Conservation (phyloP, 2,797 vertebrate species). For the Coregonus sp. region DNA sequence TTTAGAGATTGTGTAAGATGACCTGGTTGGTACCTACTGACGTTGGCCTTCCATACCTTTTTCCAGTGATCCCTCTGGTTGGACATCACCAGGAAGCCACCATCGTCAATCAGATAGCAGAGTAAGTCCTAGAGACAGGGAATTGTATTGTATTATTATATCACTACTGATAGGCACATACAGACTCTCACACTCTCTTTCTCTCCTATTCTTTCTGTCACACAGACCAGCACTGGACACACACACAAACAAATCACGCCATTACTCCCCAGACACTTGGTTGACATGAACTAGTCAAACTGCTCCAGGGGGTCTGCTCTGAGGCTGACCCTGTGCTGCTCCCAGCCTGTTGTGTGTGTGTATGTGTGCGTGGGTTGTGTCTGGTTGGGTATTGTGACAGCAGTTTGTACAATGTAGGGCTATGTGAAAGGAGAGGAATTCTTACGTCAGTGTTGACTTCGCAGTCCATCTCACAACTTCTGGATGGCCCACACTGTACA, state of each 20-base stretch:
- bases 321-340: too few relatives aligned
- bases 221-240: not conserved
- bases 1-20: not conserved
- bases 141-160: constrained; percentile 2
- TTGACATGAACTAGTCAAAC: not conserved
- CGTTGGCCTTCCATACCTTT: constrained; percentile 76
- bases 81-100: constrained; percentile 96
- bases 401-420: not conserved
- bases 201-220: not conserved
- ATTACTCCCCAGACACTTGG: not conserved
- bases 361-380: not conserved
- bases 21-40: not conserved
- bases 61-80: constrained; percentile 97
- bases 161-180: not conserved
- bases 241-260: not conserved
- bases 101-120: constrained; percentile 95
- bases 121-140: constrained; percentile 82
- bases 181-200: not conserved
- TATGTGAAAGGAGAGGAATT: constrained; percentile 19
- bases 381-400: not conserved
- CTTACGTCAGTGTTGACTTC: constrained; percentile 96
- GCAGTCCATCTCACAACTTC: constrained; percentile 98
- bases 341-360: not conserved
- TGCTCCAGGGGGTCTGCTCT: too few relatives aligned
- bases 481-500: constrained; percentile 88